Conservation (phyloP, 2,113 vertebrate genomes). For the Danionella cerebrum region DNA sequence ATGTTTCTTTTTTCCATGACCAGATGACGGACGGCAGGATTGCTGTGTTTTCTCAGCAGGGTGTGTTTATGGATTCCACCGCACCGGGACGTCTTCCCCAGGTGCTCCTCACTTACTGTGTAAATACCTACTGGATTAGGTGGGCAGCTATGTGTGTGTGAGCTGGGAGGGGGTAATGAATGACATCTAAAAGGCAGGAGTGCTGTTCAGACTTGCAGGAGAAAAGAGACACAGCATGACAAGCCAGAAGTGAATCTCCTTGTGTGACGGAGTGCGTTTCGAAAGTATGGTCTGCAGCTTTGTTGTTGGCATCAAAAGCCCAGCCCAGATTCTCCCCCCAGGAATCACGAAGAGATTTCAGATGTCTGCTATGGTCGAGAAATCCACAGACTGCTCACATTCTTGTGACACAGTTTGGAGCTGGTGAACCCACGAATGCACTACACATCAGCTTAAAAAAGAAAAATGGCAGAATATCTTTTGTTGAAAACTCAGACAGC, state of each 20-base stretch:
- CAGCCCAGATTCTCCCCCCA: conserved; percentile 47
- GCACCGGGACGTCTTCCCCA: conserved; percentile 65
- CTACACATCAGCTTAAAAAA: not conserved
- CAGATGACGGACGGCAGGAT: conserved; percentile 41
- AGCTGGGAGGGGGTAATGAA: conserved; percentile 49
- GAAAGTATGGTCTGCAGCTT: conserved; percentile 42
- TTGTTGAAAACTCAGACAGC: not conserved
- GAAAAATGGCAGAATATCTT: not conserved
- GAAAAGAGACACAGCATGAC: conserved; percentile 27
- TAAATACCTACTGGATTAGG: conserved; percentile 72
- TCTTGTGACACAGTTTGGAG: conserved; percentile 17
- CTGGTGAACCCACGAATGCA: conserved; percentile 1
- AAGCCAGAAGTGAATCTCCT: not conserved
- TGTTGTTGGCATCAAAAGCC: conserved; percentile 65
- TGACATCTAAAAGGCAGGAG: conserved; percentile 64
- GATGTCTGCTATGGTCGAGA: conserved; percentile 43
- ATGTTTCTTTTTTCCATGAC: conserved; percentile 61
- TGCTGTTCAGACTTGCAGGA: conserved; percentile 65
- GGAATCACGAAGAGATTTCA: conserved; percentile 56
- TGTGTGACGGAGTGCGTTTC: conserved; percentile 1
- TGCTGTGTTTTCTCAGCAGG: conserved; percentile 61
- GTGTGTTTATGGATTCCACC: conserved; percentile 67
- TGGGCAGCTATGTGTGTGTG: conserved; percentile 50
- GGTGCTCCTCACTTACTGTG: conserved; percentile 49
- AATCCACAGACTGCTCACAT: not conserved